Evolutionary conservation across 1,140 invertebrate genomes (phyloP).

Genomic region (Elymnias hypermnestra): DNA sequence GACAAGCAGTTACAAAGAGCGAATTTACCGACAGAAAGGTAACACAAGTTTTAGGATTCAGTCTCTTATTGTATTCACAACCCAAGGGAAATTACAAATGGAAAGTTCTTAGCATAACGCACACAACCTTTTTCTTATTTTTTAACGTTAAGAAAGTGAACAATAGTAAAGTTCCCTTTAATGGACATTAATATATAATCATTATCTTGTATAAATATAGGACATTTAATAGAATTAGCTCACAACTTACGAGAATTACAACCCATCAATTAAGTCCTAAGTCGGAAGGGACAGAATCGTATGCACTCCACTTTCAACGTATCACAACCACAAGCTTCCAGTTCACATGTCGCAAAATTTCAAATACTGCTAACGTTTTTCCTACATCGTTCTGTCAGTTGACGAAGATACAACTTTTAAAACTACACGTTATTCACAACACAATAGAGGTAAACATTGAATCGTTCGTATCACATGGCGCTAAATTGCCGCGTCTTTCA

Average conservation of each 20-base stretch:
- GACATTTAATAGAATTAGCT: constrained; percentile 41
- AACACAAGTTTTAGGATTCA: constrained; percentile 45
- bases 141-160: constrained; percentile 29
- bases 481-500: constrained; percentile 33
- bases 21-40: constrained; percentile 31
- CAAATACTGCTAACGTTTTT: constrained; percentile 10
- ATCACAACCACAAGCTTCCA: constrained; percentile 53
- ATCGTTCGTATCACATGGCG: constrained; percentile 49
- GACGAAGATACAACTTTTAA: constrained; percentile 32
- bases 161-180: constrained; percentile 31
- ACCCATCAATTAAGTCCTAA: constrained; percentile 49
- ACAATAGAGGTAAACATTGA: constrained; percentile 70
- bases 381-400: constrained; percentile 40
- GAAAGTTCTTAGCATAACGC: constrained; percentile 34
- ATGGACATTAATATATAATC: constrained; percentile 16
- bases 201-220: constrained; percentile 44
- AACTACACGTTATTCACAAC: constrained; percentile 63
- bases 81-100: constrained; percentile 52
- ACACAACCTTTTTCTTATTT: constrained; percentile 38
- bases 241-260: constrained; percentile 59
- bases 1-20: constrained; percentile 16
- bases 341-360: constrained; percentile 24
- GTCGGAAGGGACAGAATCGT: constrained; percentile 23
- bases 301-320: constrained; percentile 35
- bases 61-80: constrained; percentile 59